These are phyloP conservation scores for Avahi laniger DNA, from an alignment of 2,797 vertebrate genomes.

Conservation along the genomic window DNA sequence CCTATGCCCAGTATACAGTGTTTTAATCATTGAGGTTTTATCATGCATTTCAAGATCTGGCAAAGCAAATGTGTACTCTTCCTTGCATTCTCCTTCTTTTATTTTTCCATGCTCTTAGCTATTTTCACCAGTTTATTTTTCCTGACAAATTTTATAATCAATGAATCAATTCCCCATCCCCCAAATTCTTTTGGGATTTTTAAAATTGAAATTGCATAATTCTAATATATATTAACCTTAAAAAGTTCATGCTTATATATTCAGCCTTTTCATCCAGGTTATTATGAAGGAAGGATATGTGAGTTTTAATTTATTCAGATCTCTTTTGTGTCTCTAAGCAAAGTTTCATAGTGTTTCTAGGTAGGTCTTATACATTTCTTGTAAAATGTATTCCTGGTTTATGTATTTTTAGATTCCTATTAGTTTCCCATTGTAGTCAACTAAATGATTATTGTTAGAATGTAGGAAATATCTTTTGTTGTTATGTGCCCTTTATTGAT, in stretches of 20 bases:
- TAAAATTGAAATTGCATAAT: slow-evolving; percentile 30
- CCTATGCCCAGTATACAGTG: background rate
- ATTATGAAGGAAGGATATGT: background rate
- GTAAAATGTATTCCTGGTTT: slow-evolving; percentile 2
- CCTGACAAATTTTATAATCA: slow-evolving; percentile 16
- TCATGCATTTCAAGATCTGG: background rate
- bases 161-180: background rate
- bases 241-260: background rate
- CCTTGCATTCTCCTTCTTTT: background rate
- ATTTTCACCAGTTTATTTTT: slow-evolving; percentile 39
- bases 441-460: background rate
- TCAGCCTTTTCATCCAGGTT: slow-evolving; percentile 4
- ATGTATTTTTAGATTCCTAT: background rate
- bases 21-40: slow-evolving; percentile 7
- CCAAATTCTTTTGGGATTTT: slow-evolving; percentile 17
- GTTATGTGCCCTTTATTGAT: background rate
- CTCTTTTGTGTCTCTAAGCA: slow-evolving; percentile 34
- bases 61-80: background rate
- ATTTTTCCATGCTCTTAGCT: background rate
- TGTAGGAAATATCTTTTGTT: background rate
- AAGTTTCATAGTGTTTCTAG: slow-evolving; percentile 36
- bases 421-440: background rate
- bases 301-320: slow-evolving; percentile 35
- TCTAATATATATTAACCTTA: slow-evolving; percentile 7
- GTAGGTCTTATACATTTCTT: background rate